These are phyloP conservation scores for Artibeus lituratus DNA, from an alignment of 2,797 vertebrate species.

Conservation along the genomic window DNA sequence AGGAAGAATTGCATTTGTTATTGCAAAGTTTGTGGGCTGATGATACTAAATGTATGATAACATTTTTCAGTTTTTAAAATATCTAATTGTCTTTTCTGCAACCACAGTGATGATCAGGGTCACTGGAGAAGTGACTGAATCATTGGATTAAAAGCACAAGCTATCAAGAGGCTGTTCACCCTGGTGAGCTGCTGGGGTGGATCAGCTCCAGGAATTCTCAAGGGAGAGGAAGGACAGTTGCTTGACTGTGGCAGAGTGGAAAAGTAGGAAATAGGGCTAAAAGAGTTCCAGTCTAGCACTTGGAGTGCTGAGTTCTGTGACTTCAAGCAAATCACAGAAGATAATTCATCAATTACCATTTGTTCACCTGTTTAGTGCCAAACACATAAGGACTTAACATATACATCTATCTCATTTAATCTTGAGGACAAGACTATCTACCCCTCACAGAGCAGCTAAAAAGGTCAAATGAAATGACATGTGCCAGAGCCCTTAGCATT, in stretches of 20 bases:
- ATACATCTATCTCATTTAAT: neutral
- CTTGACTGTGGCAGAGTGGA: neutral
- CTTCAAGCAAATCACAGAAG: neutral
- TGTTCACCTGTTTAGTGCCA: neutral
- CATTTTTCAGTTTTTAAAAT: conserved; percentile 38
- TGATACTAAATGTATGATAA: neutral
- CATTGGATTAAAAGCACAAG: neutral
- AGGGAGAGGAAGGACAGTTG: neutral
- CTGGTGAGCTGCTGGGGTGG: neutral
- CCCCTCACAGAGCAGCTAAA: neutral
- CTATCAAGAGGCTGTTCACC: neutral
- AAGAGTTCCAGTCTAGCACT: neutral
- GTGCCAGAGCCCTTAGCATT: neutral
- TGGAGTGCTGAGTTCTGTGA: neutral
- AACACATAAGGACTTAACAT: neutral
- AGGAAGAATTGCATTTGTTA: conserved; percentile 17
- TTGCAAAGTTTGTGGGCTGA: neutral
- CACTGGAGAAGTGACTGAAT: conserved; percentile 23
- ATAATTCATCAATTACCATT: neutral
- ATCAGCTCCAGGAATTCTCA: neutral
- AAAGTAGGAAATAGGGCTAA: neutral
- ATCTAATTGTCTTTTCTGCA: conserved; percentile 37
- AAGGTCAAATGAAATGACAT: neutral
- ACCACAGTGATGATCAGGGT: conserved; percentile 16
- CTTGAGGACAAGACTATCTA: neutral